A percentile compares a stretch with the other conserved stretches of the same genome.
phyloP scores from a whole-genome alignment of 2,113 vertebrate species.

The Microtus oregoni region DNA sequence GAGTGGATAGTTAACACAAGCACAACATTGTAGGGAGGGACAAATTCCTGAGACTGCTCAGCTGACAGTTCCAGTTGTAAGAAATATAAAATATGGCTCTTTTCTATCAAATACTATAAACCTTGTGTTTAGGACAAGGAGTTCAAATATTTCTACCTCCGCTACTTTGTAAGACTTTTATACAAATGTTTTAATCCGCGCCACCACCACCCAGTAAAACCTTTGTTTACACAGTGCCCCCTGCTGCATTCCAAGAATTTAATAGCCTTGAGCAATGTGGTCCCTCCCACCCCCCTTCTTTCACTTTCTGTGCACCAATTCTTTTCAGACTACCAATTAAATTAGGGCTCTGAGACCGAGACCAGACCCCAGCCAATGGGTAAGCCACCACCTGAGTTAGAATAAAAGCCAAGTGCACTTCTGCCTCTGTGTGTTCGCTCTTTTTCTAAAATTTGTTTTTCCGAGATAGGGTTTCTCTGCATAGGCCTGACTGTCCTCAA shows the following conservation, averaged over 20 bases:
- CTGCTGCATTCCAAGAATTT: background rate
- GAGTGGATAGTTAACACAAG: background rate
- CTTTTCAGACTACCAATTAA: background rate
- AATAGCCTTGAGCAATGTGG: background rate
- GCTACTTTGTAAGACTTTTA: background rate
- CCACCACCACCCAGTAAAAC: background rate
- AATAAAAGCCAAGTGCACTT: background rate
- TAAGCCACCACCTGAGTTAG: background rate
- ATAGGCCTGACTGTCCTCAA: background rate
- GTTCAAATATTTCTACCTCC: background rate
- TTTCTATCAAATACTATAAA: background rate
- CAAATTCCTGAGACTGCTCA: background rate
- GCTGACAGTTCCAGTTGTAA: background rate
- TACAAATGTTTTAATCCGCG: background rate
- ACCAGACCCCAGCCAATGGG: background rate
- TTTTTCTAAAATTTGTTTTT: background rate
- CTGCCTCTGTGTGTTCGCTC: background rate
- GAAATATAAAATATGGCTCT: background rate
- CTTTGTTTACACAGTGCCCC: background rate
- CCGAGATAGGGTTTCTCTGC: background rate
- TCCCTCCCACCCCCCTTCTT: no score
- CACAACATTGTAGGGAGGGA: background rate
- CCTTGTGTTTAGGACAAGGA: background rate
- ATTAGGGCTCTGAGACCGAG: background rate
- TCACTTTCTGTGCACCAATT: background rate